Base-by-base conservation (phyloP, 2,113 vertebrate species). In the Phalacrocorax carbo region DNA sequence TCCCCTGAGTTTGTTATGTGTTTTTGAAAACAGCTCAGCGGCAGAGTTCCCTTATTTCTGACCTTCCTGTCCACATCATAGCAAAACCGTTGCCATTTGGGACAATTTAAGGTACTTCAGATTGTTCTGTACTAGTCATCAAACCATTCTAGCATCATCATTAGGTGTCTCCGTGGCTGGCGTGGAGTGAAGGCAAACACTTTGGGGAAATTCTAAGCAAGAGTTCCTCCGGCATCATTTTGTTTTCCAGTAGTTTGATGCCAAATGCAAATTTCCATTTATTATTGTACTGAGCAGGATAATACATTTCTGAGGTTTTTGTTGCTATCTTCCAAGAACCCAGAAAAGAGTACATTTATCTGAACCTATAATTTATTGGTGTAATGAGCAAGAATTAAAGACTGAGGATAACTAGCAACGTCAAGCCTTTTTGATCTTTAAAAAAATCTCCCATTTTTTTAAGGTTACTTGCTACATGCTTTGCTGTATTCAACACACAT, bases 341-440 rank as follows among this genome's bases (percentile, higher is more conserved):
- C 40, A 65, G 46, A 86, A 71, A 84, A 90, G 36, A 87, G 38
- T 48, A 57, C 27, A 22, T 92, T 87, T 95, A 18, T 29, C 82
- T 65, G 48, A 93, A 94, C 75, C 76, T 97, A 10, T 96, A 90
- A 96, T 97, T 96, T 95, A 57, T 38, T 71, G 75, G 66, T 32
- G 42, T 73, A 96, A 86, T 9, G 65, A 92, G 49, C 90, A 92
- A 46, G 69, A 93, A 96, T 95, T 93, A 94, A 89, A 94, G 79
- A 72, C 49, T 64, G 84, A 80, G 55, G 29, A 78, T 89, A 96
- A 75, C 40, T 92, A 90, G 82, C 46, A 73, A 83, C 60, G 30
- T 13, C 6, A 21, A 69, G 30, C 52, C 52, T 61, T 82, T 75
- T 5, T 48, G 32, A 69, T 42, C 32, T 79, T 44, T 19, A 58